These are phyloP conservation scores for Castor canadensis DNA, from an alignment of 2,113 vertebrate species.

Conservation along the genomic window DNA sequence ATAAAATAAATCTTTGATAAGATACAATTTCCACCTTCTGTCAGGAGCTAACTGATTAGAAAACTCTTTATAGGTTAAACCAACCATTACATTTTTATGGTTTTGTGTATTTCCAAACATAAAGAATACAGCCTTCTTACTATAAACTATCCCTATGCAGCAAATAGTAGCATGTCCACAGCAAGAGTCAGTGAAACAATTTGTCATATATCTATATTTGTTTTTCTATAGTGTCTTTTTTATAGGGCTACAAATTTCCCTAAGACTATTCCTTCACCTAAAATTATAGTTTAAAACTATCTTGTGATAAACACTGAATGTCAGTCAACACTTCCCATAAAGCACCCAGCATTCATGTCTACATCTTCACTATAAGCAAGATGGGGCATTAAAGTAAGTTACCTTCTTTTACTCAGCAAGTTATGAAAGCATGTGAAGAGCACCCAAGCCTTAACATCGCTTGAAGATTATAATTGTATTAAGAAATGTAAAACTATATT, in stretches of 20 bases:
- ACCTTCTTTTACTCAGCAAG: not conserved
- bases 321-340: not conserved
- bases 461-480: not conserved
- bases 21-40: slow-evolving; percentile 84
- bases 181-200: slow-evolving; percentile 66
- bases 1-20: slow-evolving; percentile 76
- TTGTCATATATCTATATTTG: slow-evolving; percentile 79
- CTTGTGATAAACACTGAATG: not conserved
- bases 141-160: slow-evolving; percentile 78
- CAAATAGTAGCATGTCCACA: slow-evolving; percentile 76
- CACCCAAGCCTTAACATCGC: not conserved
- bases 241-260: slow-evolving; percentile 75
- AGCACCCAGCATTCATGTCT: not conserved
- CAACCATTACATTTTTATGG: slow-evolving; percentile 85
- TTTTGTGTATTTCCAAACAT: slow-evolving; percentile 82
- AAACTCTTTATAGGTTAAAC: slow-evolving; percentile 85
- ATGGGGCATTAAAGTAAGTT: slow-evolving; percentile 15
- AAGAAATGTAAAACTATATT: not conserved
- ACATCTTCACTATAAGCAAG: not conserved
- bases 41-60: slow-evolving; percentile 84
- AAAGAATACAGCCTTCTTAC: slow-evolving; percentile 82
- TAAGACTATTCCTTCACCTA: slow-evolving; percentile 69
- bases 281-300: slow-evolving; percentile 71
- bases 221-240: slow-evolving; percentile 77
- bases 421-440: slow-evolving; percentile 12